Evolutionary conservation across 2,797 vertebrate species (phyloP), one percentile per base, ranked within the genome.

Genomic region (Bovichtus diacanthus): DNA sequence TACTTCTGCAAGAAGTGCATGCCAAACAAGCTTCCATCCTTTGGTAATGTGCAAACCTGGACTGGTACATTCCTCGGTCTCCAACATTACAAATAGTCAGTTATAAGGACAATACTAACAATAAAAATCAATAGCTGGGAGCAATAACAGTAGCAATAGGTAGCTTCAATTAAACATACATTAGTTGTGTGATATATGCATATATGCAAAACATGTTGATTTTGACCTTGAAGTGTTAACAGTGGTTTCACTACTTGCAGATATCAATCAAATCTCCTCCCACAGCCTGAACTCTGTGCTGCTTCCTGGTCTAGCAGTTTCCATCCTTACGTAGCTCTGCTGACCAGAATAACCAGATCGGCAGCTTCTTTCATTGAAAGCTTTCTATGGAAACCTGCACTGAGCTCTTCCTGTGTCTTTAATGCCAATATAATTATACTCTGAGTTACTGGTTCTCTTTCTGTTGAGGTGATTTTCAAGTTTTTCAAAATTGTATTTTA

Each of bases 301-400:
- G 44, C 34, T 53, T 31, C 19, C 38, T 6, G 38, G 11, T 67
- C 59, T 2, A n/a, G 1, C 13, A 43, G 3, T 9, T 68, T 5
- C 11, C 31, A 25, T 50, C 21, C 15, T 27, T 8, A 19, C 36
- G 5, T 18, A 9, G 5, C 51, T 58, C 36, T 36, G 27, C 46
- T 15, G 65, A 76, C 75, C 61, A n/a, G 78, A 54, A 44, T 1
- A 76, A 88, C 83, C 69, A 19, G 86, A 61, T 69, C 6, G 50
- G 31, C 80, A 36, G 21, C 71, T 64, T 70, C 18, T 10, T 21
- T 18, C 1, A 10, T 4, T 16, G 3, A 54, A 43, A 38, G 69
- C 21, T 39, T n/a, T 16, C 31, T 0, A n/a, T 5, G 46, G 55
- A 61, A 80, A 60, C 21, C 7, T 5, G 6, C 5, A 1, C 63